Evolutionary conservation across 2,888 invertebrate species (phyloP), one percentile per base, ranked within the genome.

Genomic region (Acleris laterana): DNA sequence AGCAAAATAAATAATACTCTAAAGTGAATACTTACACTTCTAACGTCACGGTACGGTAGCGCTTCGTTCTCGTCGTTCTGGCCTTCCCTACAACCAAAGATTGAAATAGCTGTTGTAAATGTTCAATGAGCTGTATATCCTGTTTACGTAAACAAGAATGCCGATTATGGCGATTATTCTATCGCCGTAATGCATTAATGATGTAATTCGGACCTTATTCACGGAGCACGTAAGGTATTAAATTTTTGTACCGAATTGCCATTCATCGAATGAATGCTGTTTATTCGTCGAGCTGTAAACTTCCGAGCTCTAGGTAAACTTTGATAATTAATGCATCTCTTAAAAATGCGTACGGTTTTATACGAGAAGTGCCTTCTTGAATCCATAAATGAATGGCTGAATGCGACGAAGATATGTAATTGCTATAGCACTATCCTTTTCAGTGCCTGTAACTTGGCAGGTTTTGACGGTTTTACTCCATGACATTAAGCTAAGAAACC

Each of bases 51-150:
- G 82, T 96, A 96, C 48, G 97, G 96, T 71, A 98, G 90, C 70
- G 96, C 96, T 89, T 98, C 98, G 71, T 96, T 96, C 92, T 98
- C 98, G 77, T 98, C 98, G 78, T 97, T 98, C 69, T 97, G 96
- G 28, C 97, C 97, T 89, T 98, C 95, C 65, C 98, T 98, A 89
- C 44, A 95, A 94, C 68, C 20, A 68, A 62, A 68, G n/a, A 46
- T 50, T 49, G 65, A 58, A 62, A 62, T 56, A 57, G 64, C 64
- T 52, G 57, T n/a, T n/a, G n/a, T n/a, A n/a, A n/a, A n/a, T n/a
- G n/a, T 56, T 63, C 67, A 57, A 59, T 68, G 67, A 59, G 55
- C 48, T 59, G 28, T 20, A 53, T 56, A 68, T 63, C 58, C 53
- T 57, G 66, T 57, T 51, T 62, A 46, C 48, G 61, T 51, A 62